Conservation (phyloP, 2,113 vertebrate genomes). For the Osmerus eperlanus region DNA sequence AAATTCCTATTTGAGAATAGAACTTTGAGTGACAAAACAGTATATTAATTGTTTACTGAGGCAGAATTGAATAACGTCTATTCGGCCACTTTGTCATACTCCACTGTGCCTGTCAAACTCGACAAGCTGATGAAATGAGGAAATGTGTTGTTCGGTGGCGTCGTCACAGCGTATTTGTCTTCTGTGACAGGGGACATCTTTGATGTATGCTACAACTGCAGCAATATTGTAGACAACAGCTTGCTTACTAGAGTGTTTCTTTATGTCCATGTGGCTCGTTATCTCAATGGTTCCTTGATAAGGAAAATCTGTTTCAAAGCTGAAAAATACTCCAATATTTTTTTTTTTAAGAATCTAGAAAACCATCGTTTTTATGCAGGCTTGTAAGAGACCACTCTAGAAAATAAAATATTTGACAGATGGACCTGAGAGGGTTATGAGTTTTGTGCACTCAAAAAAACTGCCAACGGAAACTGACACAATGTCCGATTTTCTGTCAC, state of each 20-base stretch:
- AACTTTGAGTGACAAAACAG: constrained; percentile 33
- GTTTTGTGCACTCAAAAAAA: background rate
- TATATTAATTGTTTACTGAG: constrained; percentile 46
- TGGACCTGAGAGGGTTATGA: too few species aligned
- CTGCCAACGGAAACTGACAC: background rate
- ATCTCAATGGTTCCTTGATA: too few species aligned
- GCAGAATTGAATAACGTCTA: constrained; percentile 40
- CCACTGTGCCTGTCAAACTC: constrained; percentile 15
- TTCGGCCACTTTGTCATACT: constrained; percentile 33
- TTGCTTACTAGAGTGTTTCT: too few species aligned
- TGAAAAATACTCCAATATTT: too few species aligned
- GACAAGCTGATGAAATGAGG: constrained; percentile 35
- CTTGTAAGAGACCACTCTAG: too few species aligned
- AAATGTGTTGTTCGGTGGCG: constrained; percentile 19
- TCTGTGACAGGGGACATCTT: background rate
- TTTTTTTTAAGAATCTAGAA: too few species aligned
- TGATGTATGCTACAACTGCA: too few species aligned
- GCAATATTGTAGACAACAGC: too few species aligned
- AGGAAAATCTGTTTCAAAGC: too few species aligned
- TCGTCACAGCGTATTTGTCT: constrained; percentile 36
- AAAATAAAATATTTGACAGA: too few species aligned
- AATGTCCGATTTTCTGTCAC: background rate
- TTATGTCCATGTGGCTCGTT: too few species aligned
- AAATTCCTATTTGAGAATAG: constrained; percentile 18
- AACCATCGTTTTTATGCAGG: too few species aligned